Base-by-base conservation (phyloP, 2,113 vertebrate genomes). In the Phrynocephalus versicolor region DNA sequence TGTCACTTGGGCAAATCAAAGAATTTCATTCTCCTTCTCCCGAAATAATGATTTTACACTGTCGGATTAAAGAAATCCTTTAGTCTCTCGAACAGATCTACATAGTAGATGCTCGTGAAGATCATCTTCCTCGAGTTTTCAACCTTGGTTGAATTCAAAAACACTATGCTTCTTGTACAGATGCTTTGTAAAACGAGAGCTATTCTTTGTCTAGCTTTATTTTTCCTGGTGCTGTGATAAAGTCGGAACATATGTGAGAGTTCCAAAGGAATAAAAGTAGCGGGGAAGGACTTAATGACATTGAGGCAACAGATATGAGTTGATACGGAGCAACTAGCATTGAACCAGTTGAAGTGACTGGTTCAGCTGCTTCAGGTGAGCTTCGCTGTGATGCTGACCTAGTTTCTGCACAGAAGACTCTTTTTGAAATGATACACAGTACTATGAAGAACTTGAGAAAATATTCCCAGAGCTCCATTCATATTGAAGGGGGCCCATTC, bases 241-340 rank as follows among this genome's bases (percentile, higher is more conserved):
- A 51, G 58, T 3, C 65, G 82, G 0, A 35, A 3, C 0, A 18
- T 58, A 33, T 57, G 1, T 21, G 1, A 33, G 21, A 4, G 39
- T 62, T 76, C 3, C 33, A 37, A 45, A 73, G 2, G 6, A 37
- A 37, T 57, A 12, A 51, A n/a, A 1, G 0, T 30, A n/a, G 33
- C n/a, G 37, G 21, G 7, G 84, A 84, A 37, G 0, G 0, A n/a
- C 70, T 62, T 3, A 65, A 7, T 64, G 51, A 4, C 0, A 0
- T 2, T 79, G n/a, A 51, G 71, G 21, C 85, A 12, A 4, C 78
- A 23, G 37, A 1, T n/a, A 30, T 1, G 23, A 69, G 57, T 1
- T 79, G 60, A 77, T 7, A 57, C 21, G 16, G 18, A 2, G 41
- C 12, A 21, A 4, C 1, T 62, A 65, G 15, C 27, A 5, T 27